Base-by-base conservation (phyloP, 2,888 invertebrate genomes). In the Temnothorax rugatulus region DNA sequence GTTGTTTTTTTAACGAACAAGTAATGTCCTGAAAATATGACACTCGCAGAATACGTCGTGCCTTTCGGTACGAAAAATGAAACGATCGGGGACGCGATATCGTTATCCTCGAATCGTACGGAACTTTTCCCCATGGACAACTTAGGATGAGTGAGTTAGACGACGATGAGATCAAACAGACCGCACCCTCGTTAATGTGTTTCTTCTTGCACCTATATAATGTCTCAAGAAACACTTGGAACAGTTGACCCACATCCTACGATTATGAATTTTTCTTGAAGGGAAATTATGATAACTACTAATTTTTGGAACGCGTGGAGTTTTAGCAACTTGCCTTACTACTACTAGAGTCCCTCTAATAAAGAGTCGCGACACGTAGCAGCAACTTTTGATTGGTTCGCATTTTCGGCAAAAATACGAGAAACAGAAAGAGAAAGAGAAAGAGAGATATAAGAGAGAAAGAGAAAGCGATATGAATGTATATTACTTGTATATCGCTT, bases 131-230 rank as follows among this genome's bases (percentile, higher is more conserved):
- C 25, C 61, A 61, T 54, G 13, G 73, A 11, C 38, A 29, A 63
- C 66, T 57, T 50, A 52, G 69, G 57, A 79, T 47, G 76, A 77
- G 83, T 84, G 79, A 79, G 83, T 83, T 47, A 38, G 29, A 82
- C 69, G 75, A 81, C 81, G 85, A 82, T 68, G 83, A 64, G 86
- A 89, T 84, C 89, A 88, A 89, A 90, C 81, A 88, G 74, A 86
- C 89, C 90, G 77, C 90, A 68, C 90, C 89, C 83, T 79, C 83
- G 76, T 86, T 84, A 87, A 86, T 82, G 69, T 74, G 74, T 81
- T 84, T 64, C 75, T 83, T 74, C 21, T 71, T 9, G 61, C 57
- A 44, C 13, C 57, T 71, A 29, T 29, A 2, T 29, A 82, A 84
- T 75, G 66, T 85, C 71, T 89, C 54, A 59, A 50, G 81, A 71